Evolutionary conservation across 2,888 invertebrate species (phyloP), one percentile per base, ranked within the genome.

Genomic region (Ischnura elegans): DNA sequence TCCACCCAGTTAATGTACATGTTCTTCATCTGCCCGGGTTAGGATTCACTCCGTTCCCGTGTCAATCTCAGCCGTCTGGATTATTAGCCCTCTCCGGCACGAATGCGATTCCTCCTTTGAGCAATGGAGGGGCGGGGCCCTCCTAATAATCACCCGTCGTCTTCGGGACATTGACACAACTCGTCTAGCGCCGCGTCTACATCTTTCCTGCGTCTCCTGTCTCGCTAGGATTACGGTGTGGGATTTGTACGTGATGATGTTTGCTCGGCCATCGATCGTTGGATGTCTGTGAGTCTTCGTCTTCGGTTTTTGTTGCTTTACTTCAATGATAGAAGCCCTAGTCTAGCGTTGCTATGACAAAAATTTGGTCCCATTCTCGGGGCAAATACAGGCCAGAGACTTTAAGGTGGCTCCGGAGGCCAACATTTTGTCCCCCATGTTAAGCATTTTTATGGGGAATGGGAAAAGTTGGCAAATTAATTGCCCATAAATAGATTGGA

Each of bases 151-250:
- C 76, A 21, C 25, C n/a, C 10, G 76, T 51, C 76, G 76, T 76
- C 36, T 10, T 76, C 36, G 76, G 76, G 76, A 76, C 76, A 36
- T 76, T 76, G 76, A 76, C 76, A 76, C 76, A 25, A 36, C 76
- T 76, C 76, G 76, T 76, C 76, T 61, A 61, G 61, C 25, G 6
- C 61, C 25, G 61, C 61, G 61, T 61, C 61, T 61, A 61, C n/a
- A n/a, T 61, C 61, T 25, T 76, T 13, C 36, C 16, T 36, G n/a
- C 5, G 10, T 36, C 13, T 36, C 76, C 51, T 51, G n/a, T 36
- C 76, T 13, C 76, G 76, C 76, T 8, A 76, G 36, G 76, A 76
- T 76, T 36, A 36, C 76, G 76, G 5, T 16, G 76, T 3, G 76
- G 76, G 36, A 76, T 16, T n/a, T n/a, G n/a, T 21, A 36, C 29